Conservation (phyloP, 2,797 vertebrate genomes). For the Clamator glandarius region DNA sequence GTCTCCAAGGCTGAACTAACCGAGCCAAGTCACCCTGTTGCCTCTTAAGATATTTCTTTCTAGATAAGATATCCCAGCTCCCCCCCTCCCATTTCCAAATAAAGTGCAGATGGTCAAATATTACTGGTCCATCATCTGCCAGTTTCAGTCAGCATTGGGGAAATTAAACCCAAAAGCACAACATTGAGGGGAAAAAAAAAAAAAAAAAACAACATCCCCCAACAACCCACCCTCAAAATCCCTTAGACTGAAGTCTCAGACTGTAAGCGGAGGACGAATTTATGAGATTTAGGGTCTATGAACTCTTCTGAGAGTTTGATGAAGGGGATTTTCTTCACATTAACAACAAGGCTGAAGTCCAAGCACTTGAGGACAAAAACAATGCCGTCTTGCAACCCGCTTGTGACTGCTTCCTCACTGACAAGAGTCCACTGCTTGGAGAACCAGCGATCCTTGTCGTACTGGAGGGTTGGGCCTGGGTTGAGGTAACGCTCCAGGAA, state of each 20-base stretch:
- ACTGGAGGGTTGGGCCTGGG: constrained; percentile 92
- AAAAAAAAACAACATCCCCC: constrained; percentile 45
- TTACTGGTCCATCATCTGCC: constrained; percentile 75
- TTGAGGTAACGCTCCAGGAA: constrained; percentile 94
- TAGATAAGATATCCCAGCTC: constrained; percentile 38
- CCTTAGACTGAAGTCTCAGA: constrained; percentile 93
- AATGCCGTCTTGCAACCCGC: constrained; percentile 84
- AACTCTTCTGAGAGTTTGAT: constrained; percentile 92
- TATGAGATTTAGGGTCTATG: constrained; percentile 95
- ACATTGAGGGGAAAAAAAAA: too few relatives aligned
- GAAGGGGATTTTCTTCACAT: constrained; percentile 90
- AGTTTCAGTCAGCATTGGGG: constrained; percentile 70
- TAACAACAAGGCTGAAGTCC: constrained; percentile 93
- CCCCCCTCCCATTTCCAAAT: constrained; percentile 68
- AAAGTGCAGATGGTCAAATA: constrained; percentile 82
- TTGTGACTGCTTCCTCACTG: constrained; percentile 93
- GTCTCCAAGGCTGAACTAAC: constrained; percentile 46
- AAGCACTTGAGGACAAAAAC: constrained; percentile 92
- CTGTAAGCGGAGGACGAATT: constrained; percentile 93
- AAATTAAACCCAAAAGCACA: constrained; percentile 59
- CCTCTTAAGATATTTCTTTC: constrained; percentile 41
- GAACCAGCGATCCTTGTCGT: constrained; percentile 90
- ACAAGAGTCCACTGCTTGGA: constrained; percentile 93
- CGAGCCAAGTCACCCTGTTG: constrained; percentile 29
- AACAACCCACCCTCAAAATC: constrained; percentile 50